Evolutionary conservation across 2,113 vertebrate genomes (phyloP), one percentile per base, ranked within the genome.

Genomic region (Electrona antarctica): DNA sequence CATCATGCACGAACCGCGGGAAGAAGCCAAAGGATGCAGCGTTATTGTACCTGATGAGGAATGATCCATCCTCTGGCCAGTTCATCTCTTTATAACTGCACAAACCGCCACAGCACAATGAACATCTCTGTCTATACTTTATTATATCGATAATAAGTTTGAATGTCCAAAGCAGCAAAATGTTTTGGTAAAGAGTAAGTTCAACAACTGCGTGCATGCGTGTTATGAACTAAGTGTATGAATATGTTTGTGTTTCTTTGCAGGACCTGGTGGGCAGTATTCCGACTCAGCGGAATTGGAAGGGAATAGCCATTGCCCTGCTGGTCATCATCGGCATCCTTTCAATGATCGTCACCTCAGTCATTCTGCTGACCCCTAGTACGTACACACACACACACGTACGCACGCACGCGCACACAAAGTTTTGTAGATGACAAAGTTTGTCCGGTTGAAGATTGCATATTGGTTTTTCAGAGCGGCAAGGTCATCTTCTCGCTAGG

Each of bases 311-410:
- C 8, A 99, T 99, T 41, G 98, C 98, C 0, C 92, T 99, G 86
- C 95, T 99, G 59, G 98, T 99, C 74, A 99, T 99, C 83, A 93
- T 98, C 58, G 93, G 97, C 87, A 98, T 99, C 93, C 98, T 97
- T 86, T 99, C 97, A 59, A 81, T 99, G 92, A 99, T 99, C 54
- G 97, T 98, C 93, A 99, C 97, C 83, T 97, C 98, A 0, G 98
- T 99, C 87, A 97, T 99, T 76, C 94, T 99, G 76, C 94, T 99
- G 80, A 98, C 97, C 1, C 97, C 97, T 93, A 93, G 98, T 98
- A 95, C 41, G 88, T 89, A 69, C 60, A 61, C 55, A 48, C 54
- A 49, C 51, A 2, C 11, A 67, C 41, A 70, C 71, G 61, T 61
- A 65, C 6, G 6, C 50, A 74, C 47, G 48, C 41, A 69, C 51